Base-by-base conservation (phyloP, 2,888 invertebrate species). In the Bruchidius siliquastri region DNA sequence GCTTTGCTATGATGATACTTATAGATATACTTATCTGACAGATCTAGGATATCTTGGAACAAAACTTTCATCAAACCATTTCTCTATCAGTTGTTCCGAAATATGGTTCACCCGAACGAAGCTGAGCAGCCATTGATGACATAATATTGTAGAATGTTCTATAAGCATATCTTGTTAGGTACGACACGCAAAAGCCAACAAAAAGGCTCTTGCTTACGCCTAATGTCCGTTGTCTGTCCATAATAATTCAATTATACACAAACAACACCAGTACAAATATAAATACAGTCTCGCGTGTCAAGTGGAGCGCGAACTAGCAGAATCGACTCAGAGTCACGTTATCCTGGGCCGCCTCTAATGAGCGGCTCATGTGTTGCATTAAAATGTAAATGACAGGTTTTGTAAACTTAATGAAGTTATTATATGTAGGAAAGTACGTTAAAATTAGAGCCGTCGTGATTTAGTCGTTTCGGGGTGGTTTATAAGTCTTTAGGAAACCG, bases 241-340 rank as follows among this genome's bases (percentile, higher is more conserved):
- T 80, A 80, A 80, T 77, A 80, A 79, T 79, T 80, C 80, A 80
- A 80, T 80, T 80, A 79, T 77, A 72, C 69, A 68, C 74, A 73
- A 77, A 77, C 77, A 76, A 32, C 30, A 72, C 26, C 69, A 74
- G 74, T 75, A 72, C 73, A 75, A 77, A 76, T 77, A 76, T 76
- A 75, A 73, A 75, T 75, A 76, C 77, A 49, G 49, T 49, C 49
- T 49, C 49, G 49, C 49, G 77, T 78, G 78, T 73, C 72, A 68
- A 72, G 49, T 49, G 49, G 49, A 49, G 49, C 49, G 49, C 49
- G 49, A 49, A 49, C 49, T 1, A 49, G 13, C 49, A 49, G 49
- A 49, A 49, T 49, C 49, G 49, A 49, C 49, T 49, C 18, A 1
- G 49, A 49, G 49, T 49, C 49, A 49, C 49, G 49, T 49, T 49